A percentile compares a stretch with the other conserved stretches of the same genome.
Evolutionary conservation across 2,888 invertebrate species (phyloP).

Genomic region (Orthosia incerta): DNA sequence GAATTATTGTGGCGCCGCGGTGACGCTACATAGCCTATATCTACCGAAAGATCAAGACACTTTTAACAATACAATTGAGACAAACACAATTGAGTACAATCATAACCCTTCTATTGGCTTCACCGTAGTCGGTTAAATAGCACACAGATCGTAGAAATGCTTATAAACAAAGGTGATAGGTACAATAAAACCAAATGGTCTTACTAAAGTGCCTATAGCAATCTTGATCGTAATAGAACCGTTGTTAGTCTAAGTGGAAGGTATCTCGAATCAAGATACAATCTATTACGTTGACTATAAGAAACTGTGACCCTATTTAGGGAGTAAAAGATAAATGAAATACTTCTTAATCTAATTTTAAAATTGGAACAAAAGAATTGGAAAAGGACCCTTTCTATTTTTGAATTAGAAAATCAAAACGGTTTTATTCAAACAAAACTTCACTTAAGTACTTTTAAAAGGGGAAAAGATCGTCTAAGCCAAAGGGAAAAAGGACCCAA

Average conservation of each 20-base stretch:
- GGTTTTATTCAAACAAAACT: background rate
- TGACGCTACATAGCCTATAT: too few species aligned
- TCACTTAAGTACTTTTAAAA: background rate
- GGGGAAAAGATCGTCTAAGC: background rate
- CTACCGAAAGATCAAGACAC: too few species aligned
- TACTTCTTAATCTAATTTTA: background rate
- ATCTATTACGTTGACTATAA: constrained; percentile 23
- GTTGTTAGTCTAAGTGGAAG: constrained; percentile 39
- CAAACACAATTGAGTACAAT: too few species aligned
- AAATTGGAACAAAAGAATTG: background rate
- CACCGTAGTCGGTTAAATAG: background rate
- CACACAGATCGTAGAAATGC: background rate
- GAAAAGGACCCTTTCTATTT: background rate
- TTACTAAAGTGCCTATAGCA: constrained; percentile 7
- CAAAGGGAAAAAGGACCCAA: too few species aligned
- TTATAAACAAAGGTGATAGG: constrained; percentile 27
- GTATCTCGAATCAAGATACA: constrained; percentile 19
- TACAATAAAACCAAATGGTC: constrained; percentile 45
- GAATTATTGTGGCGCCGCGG: too few species aligned
- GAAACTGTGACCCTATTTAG: constrained; percentile 5
- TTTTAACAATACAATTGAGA: too few species aligned
- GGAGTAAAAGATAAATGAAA: background rate
- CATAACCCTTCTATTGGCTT: too few species aligned
- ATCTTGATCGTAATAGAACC: constrained; percentile 44
- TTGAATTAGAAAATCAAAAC: background rate